Evolutionary conservation across 2,797 vertebrate genomes (phyloP).

Genomic region (Poecilia velifera): DNA sequence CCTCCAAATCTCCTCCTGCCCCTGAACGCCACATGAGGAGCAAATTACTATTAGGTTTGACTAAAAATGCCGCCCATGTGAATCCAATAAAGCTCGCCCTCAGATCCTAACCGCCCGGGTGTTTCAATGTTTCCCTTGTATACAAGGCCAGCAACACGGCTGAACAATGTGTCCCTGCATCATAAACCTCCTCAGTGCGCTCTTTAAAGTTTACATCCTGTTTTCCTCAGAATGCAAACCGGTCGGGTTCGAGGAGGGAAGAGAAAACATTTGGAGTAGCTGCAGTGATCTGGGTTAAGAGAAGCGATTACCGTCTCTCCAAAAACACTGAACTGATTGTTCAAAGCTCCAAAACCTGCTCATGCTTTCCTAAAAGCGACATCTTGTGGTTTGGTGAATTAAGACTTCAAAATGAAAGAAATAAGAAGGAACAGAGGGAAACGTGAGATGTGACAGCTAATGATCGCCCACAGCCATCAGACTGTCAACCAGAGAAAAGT

Average conservation of each 20-base stretch:
- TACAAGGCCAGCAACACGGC: conserved; percentile 68
- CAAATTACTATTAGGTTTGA: conserved; percentile 62
- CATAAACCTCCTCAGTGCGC: conserved; percentile 70
- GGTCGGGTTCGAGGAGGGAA: conserved; percentile 47
- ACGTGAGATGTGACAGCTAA: not conserved
- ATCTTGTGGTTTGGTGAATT: not conserved
- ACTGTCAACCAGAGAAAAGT: not conserved
- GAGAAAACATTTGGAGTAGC: conserved; percentile 1
- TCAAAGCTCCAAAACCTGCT: not conserved
- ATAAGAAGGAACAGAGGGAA: not conserved
- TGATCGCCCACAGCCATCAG: not conserved
- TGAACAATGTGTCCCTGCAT: conserved; percentile 70
- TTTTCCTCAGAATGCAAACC: conserved; percentile 69
- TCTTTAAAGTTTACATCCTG: conserved; percentile 75
- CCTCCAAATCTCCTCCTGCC: conserved; percentile 9
- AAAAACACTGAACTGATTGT: not conserved
- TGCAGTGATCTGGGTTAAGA: not conserved
- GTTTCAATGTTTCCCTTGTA: conserved; percentile 71
- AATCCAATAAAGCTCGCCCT: conserved; percentile 65
- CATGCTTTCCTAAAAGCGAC: not conserved
- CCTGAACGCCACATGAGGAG: conserved; percentile 32
- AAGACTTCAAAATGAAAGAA: not conserved
- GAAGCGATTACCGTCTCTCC: not conserved
- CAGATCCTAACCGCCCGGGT: conserved; percentile 56
- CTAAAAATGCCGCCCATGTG: conserved; percentile 67